Base-by-base conservation (phyloP, 2,113 vertebrate species). In the Lasiurus borealis region DNA sequence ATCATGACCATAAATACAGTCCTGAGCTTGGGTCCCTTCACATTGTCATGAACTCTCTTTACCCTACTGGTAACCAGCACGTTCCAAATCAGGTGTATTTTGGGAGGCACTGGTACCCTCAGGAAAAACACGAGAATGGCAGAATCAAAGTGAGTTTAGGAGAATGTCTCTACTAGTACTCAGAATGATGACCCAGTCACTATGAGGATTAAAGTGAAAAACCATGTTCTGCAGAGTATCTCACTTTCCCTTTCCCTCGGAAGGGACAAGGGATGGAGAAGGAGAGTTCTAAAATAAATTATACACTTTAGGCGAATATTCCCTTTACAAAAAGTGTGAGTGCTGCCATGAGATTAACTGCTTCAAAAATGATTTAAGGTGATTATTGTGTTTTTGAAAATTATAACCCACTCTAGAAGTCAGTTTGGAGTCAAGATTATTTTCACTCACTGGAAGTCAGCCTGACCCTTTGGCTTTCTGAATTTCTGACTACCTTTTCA, bases 401-500 rank as follows among this genome's bases (percentile, higher is more conserved):
- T 88, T 59, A 91, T 44, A 91, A 78, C 2, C n/a, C 57, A 36
- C 64, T 95, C 50, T n/a, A 81, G 36, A 95, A 97, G 73, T 85
- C 19, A 81, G 21, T 69, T 84, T 78, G 71, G 68, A 72, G 85
- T 64, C 31, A 94, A 97, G 87, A 50, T 11, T 85, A 69, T 59
- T 96, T 97, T 52, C 82, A 91, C 64, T 87, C 25, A 31, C 8
- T 29, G 64, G 95, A 92, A 25, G 18, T 96, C 91, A 88, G 82
- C 93, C 80, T 97, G 91, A 97, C 78, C 91, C 72, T 69, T 95
- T 88, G 92, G 71, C 80, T 72, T 93, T 88, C n/a, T 97, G 69
- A 71, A 46, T 95, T 96, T 93, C 96, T 97, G 93, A 68, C 88
- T 36, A 94, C 59, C 73, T 85, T 94, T 95, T 95, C 81, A 88